A percentile compares a stretch with the other conserved stretches of the same genome.
Evolutionary conservation across 2,113 vertebrate genomes (phyloP).

Genomic region (Oryzias curvinotus): DNA sequence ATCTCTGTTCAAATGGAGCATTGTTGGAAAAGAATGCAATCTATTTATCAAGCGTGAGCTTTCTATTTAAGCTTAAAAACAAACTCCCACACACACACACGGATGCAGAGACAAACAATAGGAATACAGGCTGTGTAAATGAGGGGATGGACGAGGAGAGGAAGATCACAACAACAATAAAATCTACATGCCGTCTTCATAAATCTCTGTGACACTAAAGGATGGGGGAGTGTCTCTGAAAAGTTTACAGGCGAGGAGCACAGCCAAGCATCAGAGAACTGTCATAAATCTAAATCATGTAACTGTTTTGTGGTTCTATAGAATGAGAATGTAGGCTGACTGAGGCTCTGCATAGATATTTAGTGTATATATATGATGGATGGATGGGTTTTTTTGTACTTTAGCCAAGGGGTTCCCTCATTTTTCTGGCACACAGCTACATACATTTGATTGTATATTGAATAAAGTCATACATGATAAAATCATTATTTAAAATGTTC

Average conservation of each 20-base stretch:
- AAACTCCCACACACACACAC: background rate
- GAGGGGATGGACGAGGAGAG: too few relatives aligned
- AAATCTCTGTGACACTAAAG: constrained; percentile 33
- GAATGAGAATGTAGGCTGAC: too few relatives aligned
- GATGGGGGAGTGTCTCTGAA: background rate
- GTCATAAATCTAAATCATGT: too few relatives aligned
- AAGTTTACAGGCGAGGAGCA: background rate
- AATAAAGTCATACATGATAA: too few relatives aligned
- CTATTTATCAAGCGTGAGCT: constrained; percentile 13
- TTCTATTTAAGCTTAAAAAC: constrained; percentile 3
- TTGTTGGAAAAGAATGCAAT: background rate
- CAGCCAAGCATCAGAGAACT: background rate
- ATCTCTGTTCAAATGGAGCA: background rate
- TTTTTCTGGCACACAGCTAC: too few relatives aligned
- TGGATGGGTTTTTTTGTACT: too few relatives aligned
- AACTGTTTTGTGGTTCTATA: too few relatives aligned
- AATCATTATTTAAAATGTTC: too few relatives aligned
- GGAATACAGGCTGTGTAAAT: background rate
- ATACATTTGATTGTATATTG: too few relatives aligned
- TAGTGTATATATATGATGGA: too few relatives aligned
- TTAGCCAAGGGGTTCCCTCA: too few relatives aligned
- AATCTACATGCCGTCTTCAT: constrained; percentile 36
- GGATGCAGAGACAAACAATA: constrained; percentile 1
- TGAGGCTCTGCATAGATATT: too few relatives aligned
- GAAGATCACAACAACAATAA: constrained; percentile 1